Conservation (phyloP, 1,140 invertebrate species). For the Probaryconus sp. region DNA sequence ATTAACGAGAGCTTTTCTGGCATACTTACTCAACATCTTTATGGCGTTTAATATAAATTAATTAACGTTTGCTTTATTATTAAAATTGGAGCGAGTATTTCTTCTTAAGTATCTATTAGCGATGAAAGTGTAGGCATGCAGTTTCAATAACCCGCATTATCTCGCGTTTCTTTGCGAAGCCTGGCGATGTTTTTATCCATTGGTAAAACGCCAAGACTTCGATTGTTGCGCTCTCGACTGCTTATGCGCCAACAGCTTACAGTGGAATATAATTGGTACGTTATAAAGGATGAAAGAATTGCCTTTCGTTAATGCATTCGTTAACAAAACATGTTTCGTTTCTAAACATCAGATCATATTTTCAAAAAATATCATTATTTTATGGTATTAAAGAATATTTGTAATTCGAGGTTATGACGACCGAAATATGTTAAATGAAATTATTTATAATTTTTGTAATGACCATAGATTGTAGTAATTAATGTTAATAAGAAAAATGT, state of each 20-base stretch:
- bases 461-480: too few relatives aligned
- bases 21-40: not conserved
- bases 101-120: constrained; percentile 2
- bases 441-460: too few relatives aligned
- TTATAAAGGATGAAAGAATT: constrained; percentile 37
- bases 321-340: too few relatives aligned
- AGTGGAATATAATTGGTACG: constrained; percentile 46
- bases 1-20: not conserved
- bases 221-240: constrained; percentile 37
- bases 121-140: constrained; percentile 1
- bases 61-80: constrained; percentile 20
- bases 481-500: too few relatives aligned
- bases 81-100: constrained; percentile 15
- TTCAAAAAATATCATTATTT: too few relatives aligned
- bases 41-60: not conserved
- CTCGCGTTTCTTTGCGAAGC: constrained; percentile 22
- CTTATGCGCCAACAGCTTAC: constrained; percentile 7
- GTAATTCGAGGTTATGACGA: too few relatives aligned
- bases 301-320: constrained; percentile 18
- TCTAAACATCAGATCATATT: too few relatives aligned
- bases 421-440: too few relatives aligned
- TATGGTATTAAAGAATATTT: too few relatives aligned
- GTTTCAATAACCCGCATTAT: constrained; percentile 34
- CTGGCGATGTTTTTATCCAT: constrained; percentile 34
- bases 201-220: constrained; percentile 24